phyloP scores from a whole-genome alignment of 2,113 vertebrate genomes.

The human region DNA sequence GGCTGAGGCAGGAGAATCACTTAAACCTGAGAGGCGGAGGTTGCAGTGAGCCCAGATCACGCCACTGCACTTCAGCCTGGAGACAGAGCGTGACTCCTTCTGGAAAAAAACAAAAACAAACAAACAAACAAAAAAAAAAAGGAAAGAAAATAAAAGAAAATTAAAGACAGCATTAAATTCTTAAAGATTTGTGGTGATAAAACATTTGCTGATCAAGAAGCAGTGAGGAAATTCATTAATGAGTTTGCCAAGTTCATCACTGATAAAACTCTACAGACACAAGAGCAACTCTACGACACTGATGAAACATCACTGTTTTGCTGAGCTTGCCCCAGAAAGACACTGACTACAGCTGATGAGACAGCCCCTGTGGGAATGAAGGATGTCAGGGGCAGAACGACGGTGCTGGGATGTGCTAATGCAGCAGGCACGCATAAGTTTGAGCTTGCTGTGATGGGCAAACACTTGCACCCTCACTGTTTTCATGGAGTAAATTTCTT shows the following conservation, averaged over 20 bases:
- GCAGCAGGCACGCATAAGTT: not conserved
- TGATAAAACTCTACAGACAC: not conserved
- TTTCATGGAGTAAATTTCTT: not conserved
- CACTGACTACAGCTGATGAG: not conserved
- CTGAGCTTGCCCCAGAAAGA: not conserved
- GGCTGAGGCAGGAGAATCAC: no score
- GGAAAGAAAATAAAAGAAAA: not conserved
- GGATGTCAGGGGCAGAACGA: not conserved
- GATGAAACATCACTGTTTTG: not conserved
- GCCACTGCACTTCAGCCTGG: no score
- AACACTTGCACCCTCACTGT: not conserved
- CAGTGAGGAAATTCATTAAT: not conserved
- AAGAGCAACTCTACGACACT: not conserved
- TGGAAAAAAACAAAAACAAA: no score
- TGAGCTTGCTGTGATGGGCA: not conserved
- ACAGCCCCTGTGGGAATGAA: not conserved
- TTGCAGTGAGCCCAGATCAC: no score
- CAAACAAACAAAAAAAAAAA: no score
- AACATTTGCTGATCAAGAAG: not conserved
- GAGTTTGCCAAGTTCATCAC: not conserved
- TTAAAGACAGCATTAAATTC: not conserved
- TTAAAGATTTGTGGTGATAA: not conserved
- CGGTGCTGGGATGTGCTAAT: not conserved
- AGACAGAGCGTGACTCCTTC: fast-evolving
- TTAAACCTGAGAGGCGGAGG: fast-evolving